Evolutionary conservation across 2,113 vertebrate genomes (phyloP).

Genomic region (Corydoras sp.): DNA sequence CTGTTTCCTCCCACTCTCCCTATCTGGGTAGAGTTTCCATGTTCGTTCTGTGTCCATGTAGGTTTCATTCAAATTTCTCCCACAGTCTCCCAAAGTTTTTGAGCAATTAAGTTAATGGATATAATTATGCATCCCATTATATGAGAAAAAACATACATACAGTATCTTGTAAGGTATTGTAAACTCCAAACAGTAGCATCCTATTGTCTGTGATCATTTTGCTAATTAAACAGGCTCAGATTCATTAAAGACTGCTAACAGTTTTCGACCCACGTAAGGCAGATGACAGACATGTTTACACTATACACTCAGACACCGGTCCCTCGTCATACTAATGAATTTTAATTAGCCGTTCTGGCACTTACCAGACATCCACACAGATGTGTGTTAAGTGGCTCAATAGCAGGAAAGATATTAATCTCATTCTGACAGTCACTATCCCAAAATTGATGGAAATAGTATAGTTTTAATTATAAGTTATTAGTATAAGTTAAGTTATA

Average conservation of each 20-base stretch:
- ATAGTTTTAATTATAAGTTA: constrained; percentile 3
- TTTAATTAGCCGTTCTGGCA: constrained; percentile 35
- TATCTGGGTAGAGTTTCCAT: no score
- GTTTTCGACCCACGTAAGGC: not conserved
- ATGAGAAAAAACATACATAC: no score
- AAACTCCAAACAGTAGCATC: no score
- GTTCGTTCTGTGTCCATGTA: no score
- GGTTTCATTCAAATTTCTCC: no score
- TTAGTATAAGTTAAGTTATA: no score
- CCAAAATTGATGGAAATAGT: constrained; percentile 33
- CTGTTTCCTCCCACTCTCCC: no score
- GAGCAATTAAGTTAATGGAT: no score
- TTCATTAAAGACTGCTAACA: constrained; percentile 5
- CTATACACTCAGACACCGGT: constrained; percentile 16
- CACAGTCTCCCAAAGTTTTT: no score
- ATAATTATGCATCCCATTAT: no score
- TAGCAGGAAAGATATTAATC: constrained; percentile 38
- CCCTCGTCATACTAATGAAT: constrained; percentile 36
- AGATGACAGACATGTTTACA: constrained; percentile 22
- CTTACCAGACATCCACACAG: constrained; percentile 35
- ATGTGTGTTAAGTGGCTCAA: constrained; percentile 39
- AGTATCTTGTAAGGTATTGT: no score
- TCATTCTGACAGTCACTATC: constrained; percentile 38
- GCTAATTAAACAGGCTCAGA: constrained; percentile 3
- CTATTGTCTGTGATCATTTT: not conserved